These are phyloP conservation scores for Triops cancriformis DNA, from an alignment of 1,140 invertebrate genomes.

Conservation along the genomic window DNA sequence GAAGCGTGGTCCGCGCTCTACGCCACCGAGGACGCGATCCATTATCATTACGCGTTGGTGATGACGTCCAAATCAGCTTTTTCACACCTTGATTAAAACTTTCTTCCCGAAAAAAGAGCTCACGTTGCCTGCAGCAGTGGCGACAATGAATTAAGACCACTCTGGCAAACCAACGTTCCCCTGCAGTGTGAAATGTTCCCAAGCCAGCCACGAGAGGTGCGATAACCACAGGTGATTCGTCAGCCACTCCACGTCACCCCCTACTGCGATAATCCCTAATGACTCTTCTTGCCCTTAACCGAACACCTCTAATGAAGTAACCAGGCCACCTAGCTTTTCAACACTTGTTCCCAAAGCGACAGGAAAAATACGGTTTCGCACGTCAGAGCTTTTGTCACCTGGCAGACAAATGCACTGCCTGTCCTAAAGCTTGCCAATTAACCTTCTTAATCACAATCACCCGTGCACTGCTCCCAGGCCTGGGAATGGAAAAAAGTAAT, in stretches of 20 bases:
- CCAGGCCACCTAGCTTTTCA: background rate
- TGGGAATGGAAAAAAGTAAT: no score
- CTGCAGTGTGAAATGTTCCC: constrained; percentile 2
- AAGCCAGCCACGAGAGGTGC: background rate
- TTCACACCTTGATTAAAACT: background rate
- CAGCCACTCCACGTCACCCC: background rate
- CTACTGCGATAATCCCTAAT: background rate
- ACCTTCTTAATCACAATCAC: no score
- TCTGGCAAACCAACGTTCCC: background rate
- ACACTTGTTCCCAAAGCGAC: background rate
- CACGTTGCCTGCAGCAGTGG: no score
- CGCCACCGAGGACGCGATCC: background rate
- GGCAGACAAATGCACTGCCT: background rate
- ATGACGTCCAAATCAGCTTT: background rate
- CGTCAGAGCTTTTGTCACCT: constrained; percentile 14
- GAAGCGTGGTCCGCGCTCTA: background rate
- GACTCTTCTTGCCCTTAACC: background rate
- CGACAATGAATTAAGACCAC: background rate
- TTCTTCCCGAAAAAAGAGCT: background rate
- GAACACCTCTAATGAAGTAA: background rate
- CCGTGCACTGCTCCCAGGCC: no score
- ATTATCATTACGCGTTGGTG: background rate
- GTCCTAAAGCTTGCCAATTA: background rate
- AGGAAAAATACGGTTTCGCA: background rate
- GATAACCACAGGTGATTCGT: constrained; percentile 13